Conservation (phyloP, 1,140 invertebrate species). For the Venturia canescens region DNA sequence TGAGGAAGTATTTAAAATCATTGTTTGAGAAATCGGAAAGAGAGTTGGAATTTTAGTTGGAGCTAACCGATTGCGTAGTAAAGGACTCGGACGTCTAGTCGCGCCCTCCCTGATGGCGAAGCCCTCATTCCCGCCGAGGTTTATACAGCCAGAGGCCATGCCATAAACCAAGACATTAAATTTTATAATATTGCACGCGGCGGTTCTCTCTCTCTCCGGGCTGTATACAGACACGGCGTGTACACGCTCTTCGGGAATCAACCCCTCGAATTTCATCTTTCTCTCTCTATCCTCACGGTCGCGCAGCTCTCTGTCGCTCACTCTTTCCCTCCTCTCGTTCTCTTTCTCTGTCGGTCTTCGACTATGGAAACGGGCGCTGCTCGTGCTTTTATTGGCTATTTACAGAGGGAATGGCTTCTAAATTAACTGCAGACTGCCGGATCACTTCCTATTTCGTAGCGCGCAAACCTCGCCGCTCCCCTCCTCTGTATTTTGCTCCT, state of each 20-base stretch:
- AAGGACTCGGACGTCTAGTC: conserved; percentile 28
- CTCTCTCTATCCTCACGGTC: conserved; percentile 53
- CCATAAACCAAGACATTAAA: conserved; percentile 78
- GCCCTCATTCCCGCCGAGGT: conserved; percentile 53
- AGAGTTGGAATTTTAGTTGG: conserved; percentile 2
- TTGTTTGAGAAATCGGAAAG: background rate
- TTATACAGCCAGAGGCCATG: conserved; percentile 68
- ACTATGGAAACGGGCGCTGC: conserved; percentile 57
- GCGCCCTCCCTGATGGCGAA: background rate
- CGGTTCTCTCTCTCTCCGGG: conserved; percentile 33
- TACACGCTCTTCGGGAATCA: conserved; percentile 24
- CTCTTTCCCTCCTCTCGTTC: conserved; percentile 25
- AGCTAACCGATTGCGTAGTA: conserved; percentile 54
- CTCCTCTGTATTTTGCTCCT: conserved; percentile 13
- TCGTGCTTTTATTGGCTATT: conserved; percentile 76
- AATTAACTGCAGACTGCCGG: conserved; percentile 76
- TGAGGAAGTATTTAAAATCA: background rate
- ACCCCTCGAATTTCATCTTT: conserved; percentile 46
- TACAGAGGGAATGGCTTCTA: conserved; percentile 77
- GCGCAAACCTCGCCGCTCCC: conserved; percentile 63
- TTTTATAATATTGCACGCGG: conserved; percentile 76
- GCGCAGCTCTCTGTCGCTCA: conserved; percentile 8
- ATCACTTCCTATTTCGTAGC: conserved; percentile 73
- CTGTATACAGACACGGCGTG: conserved; percentile 46
- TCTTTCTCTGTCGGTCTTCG: conserved; percentile 45